A percentile compares a stretch with the other conserved stretches of the same genome.
These are phyloP conservation scores for Theropithecus gelada DNA, from an alignment of 2,113 vertebrate species.

Conservation along the genomic window DNA sequence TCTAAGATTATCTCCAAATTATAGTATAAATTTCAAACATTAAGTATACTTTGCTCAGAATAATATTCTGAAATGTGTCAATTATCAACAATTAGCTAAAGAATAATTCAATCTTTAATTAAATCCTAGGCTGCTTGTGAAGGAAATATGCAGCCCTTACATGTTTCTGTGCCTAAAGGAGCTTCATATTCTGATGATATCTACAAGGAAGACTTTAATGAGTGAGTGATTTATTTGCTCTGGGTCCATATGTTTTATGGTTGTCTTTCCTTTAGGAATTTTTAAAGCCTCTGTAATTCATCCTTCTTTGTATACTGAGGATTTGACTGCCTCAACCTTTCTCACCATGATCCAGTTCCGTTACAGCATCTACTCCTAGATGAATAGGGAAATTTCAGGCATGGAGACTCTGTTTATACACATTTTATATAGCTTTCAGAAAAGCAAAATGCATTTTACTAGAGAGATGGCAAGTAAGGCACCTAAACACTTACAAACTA, in stretches of 20 bases:
- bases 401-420: rapidly evolving
- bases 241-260: background rate
- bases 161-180: conserved; percentile 79
- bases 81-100: background rate
- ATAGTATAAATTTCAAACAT: background rate
- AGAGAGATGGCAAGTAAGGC: background rate
- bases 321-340: too few relatives aligned
- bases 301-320: background rate
- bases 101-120: conserved; percentile 24
- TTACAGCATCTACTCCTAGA: too few relatives aligned
- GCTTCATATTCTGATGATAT: conserved; percentile 81
- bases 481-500: background rate
- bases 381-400: background rate
- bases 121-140: conserved; percentile 93
- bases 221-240: conserved; percentile 82
- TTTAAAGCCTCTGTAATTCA: background rate
- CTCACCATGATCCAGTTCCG: rapidly evolving
- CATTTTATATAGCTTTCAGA: background rate
- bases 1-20: background rate
- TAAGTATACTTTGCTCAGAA: conserved; percentile 24
- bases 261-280: background rate
- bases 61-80: background rate
- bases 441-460: background rate
- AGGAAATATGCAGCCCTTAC: conserved; percentile 91
- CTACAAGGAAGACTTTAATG: conserved; percentile 89